phyloP scores from a whole-genome alignment of 2,888 invertebrate species.

The Epistrophella euchroma region DNA sequence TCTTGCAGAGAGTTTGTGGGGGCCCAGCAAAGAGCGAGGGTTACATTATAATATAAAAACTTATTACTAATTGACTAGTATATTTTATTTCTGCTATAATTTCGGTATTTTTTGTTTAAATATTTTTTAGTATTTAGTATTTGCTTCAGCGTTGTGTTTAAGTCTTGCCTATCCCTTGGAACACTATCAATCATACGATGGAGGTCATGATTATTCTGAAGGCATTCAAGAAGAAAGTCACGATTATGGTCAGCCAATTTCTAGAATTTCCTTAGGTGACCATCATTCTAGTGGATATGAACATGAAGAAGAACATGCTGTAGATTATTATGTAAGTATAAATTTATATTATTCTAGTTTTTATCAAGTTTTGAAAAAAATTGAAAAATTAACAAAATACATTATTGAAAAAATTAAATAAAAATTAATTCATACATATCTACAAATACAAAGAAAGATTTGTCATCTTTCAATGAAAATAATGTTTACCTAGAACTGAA shows the following conservation, averaged over 20 bases:
- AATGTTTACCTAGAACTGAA: too few relatives aligned
- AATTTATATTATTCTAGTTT: too few relatives aligned
- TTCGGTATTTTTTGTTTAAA: neutral
- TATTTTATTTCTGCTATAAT: neutral
- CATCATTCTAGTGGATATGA: slow-evolving; percentile 78
- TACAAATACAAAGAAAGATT: too few relatives aligned
- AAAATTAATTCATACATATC: too few relatives aligned
- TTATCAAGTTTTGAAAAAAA: too few relatives aligned
- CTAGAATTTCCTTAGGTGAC: slow-evolving; percentile 81
- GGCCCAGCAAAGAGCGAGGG: too few relatives aligned
- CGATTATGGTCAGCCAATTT: slow-evolving; percentile 81
- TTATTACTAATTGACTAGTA: neutral
- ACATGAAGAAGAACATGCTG: slow-evolving; percentile 83
- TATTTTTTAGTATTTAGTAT: slow-evolving; percentile 81
- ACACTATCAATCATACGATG: slow-evolving; percentile 81
- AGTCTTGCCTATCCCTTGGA: slow-evolving; percentile 83
- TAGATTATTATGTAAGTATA: slow-evolving; percentile 87
- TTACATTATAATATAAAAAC: too few relatives aligned
- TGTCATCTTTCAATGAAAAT: too few relatives aligned
- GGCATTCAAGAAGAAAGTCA: slow-evolving; percentile 78
- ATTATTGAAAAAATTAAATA: too few relatives aligned
- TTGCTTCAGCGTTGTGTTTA: slow-evolving; percentile 82
- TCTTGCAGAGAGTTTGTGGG: too few relatives aligned
- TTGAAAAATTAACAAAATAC: neutral
- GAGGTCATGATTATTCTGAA: slow-evolving; percentile 78